These are phyloP conservation scores for Piprites chloris DNA, from an alignment of 2,113 vertebrate genomes.

Conservation along the genomic window DNA sequence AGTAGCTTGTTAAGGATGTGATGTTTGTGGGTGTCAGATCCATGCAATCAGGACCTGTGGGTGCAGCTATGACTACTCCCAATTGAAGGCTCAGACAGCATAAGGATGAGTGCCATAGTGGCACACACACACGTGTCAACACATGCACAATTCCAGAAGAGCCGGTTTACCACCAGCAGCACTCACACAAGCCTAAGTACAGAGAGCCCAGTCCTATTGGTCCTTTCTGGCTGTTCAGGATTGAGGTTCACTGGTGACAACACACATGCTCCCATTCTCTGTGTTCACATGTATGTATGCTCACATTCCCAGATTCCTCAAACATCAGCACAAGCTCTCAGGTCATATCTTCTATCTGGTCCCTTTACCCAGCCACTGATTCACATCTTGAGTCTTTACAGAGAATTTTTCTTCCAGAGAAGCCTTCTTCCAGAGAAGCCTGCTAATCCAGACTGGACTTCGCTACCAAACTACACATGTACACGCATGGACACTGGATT, in stretches of 20 bases:
- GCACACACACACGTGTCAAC: neutral
- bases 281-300: neutral
- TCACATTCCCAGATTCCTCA: neutral
- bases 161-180: neutral
- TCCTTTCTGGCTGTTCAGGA: neutral
- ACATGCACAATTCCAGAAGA: accelerated
- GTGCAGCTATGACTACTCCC: neutral
- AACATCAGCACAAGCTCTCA: neutral
- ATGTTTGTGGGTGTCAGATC: neutral
- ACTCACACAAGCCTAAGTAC: neutral
- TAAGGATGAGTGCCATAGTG: neutral
- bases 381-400: neutral
- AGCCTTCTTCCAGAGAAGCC: neutral
- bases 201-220: neutral
- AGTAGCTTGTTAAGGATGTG: neutral
- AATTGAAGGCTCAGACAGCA: neutral
- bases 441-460: neutral
- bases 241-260: neutral
- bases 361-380: neutral
- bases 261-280: neutral
- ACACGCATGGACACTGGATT: neutral
- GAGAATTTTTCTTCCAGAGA: neutral
- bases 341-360: neutral
- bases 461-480: neutral
- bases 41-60: neutral